Conservation (phyloP, 2,888 invertebrate genomes). For the Tetragonula carbonaria region DNA sequence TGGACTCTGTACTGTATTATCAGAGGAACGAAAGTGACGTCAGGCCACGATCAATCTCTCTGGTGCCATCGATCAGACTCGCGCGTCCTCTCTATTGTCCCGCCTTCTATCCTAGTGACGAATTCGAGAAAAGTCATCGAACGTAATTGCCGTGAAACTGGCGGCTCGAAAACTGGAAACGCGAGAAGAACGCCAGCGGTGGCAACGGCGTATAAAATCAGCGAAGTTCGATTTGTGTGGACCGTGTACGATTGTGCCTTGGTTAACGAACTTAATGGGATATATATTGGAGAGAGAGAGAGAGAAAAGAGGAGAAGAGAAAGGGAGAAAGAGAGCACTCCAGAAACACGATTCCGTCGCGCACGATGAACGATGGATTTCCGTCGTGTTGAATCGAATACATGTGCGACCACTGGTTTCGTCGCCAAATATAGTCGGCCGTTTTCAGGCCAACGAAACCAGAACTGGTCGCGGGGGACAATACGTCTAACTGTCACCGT, state of each 20-base stretch:
- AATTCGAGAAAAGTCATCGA: conserved; percentile 40
- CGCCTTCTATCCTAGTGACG: conserved; percentile 10
- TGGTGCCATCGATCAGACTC: not conserved
- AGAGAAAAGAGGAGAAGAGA: not conserved
- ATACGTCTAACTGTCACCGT: conserved; percentile 54
- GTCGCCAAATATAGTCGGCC: conserved; percentile 56
- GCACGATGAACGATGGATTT: conserved; percentile 47
- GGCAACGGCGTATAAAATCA: conserved; percentile 40
- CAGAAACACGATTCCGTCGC: conserved; percentile 48
- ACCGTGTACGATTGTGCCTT: conserved; percentile 41
- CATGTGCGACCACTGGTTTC: conserved; percentile 23
- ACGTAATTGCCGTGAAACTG: conserved; percentile 48
- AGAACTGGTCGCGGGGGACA: conserved; percentile 59
- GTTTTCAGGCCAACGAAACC: conserved; percentile 39
- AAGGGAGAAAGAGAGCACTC: not conserved
- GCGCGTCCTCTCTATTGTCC: conserved; percentile 12
- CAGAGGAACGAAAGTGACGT: not conserved
- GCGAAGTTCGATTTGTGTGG: conserved; percentile 57
- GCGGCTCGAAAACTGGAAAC: conserved; percentile 12
- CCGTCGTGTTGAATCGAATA: conserved; percentile 37
- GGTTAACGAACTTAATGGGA: conserved; percentile 65
- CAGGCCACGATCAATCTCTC: conserved; percentile 7
- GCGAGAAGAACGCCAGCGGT: conserved; percentile 40
- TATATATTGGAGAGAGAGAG: conserved; percentile 10
- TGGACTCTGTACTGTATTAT: not conserved